Base-by-base conservation (phyloP, 2,888 invertebrate species). In the Thera obeliscata region DNA sequence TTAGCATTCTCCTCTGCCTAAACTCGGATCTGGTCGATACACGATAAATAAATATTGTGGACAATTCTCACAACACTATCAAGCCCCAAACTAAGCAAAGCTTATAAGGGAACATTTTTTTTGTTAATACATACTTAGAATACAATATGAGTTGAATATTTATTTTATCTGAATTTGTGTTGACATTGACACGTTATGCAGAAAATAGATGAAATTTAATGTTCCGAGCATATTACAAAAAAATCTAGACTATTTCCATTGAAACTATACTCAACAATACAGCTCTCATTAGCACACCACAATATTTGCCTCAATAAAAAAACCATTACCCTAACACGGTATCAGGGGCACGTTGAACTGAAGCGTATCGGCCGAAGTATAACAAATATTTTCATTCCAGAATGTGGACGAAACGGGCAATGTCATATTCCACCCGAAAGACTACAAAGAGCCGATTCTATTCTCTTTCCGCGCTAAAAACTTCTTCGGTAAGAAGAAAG, bases 401-500 rank as follows among this genome's bases (percentile, higher is more conserved):
- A 95, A 95, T 75, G 94, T 95, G 3, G 97, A 97, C 70, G 97
- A 97, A 78, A 94, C 95, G 11, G 93, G 96, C 71, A 97, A 97
- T 81, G 95, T 97, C n/a, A 94, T 98, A 58, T 96, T 96, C 83
- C 99, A 99, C 87, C 97, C 97, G 4, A 96, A 97, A 54, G 95
- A 96, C 68, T 96, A 96, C 83, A 95, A 96, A 74, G 97, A 97
- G 38, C 98, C 98, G 52, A 96, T 99, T 76, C 88, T 99, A 74
- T 98, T 99, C 86, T 98, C 99, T 2, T 99, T 98, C 93, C 96
- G 96, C 64, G 97, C 98, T 1, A 98, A 98, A 88, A 96, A 97
- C 73, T 97, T 99, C 91, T 98, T 98, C 81, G 97, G 97, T 5
- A 99, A 98, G 88, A 99, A 99, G 92, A 98, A 98, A 88, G 98